Base-by-base conservation (phyloP, 2,797 vertebrate species). In the Chloroceryle inda region DNA sequence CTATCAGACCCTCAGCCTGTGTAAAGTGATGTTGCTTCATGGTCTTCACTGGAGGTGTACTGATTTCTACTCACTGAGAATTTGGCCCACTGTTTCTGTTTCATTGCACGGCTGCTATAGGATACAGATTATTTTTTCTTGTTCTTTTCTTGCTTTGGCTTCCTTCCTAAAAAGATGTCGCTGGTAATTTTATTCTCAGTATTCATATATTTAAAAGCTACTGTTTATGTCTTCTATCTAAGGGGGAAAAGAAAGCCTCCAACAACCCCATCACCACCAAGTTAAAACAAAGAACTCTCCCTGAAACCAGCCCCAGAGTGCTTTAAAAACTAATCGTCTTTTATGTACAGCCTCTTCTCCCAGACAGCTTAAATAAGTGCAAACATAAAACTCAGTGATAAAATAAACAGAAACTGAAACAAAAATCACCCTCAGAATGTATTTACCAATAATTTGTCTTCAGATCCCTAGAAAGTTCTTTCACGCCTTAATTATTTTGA, bases 261-360 rank as follows among this genome's bases (percentile, higher is more conserved):
- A 64, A 83, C 58, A 76, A 76, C 6, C 27, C 49, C 71, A 85
- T 7, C 79, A 92, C 12, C 62, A 68, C 47, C 26, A 85, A 94
- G 71, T 94, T 95, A 96, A 89, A 95, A 42, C 83, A 96, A 97
- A 92, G 83, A 95, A 88, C 27, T 94, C 47, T 78, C 44, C 77
- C 74, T 72, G 92, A 96, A 98, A 96, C 96, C 95, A 97, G 10
- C 97, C 95, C 97, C 94, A 63, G 94, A 98, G 96, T 96, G 84
- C 92, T 98, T 97, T 97, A 97, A 98, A 98, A 97, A 96, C 97
- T 97, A 96, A 98, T 97, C 73, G 83, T 92, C 94, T 97, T 98
- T 97, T 97, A 97, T 97, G 95, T 97, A 94, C 74, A 97, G 94
- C 61, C 94, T 96, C 96, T 97, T 97, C 97, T 97, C 90, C 94